These are phyloP conservation scores for Mactromeris polynyma DNA, from an alignment of 2,888 invertebrate species.

Conservation along the genomic window DNA sequence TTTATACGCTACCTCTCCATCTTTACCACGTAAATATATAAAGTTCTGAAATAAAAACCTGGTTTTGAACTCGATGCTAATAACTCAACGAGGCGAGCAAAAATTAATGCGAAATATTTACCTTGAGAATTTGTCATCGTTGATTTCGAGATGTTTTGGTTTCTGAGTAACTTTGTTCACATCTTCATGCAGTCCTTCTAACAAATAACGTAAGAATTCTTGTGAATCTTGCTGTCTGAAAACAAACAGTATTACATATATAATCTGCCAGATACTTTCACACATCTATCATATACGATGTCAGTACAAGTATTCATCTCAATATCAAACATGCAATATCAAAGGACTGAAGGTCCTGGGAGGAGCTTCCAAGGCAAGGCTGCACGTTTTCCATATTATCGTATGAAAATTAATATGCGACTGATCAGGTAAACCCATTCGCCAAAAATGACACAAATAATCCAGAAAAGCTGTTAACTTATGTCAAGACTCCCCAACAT, in stretches of 20 bases:
- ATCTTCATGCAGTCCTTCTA: slow-evolving; percentile 96
- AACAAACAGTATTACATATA: slow-evolving; percentile 5
- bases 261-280: background rate
- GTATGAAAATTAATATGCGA: no score
- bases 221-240: slow-evolving; percentile 92
- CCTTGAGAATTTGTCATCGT: slow-evolving; percentile 80
- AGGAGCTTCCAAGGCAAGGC: no score
- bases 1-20: background rate
- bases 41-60: background rate
- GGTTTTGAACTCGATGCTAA: background rate
- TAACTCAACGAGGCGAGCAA: background rate
- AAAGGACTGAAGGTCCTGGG: no score
- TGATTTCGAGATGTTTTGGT: slow-evolving; percentile 80
- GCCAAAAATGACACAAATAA: no score
- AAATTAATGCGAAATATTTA: slow-evolving; percentile 29
- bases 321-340: no score
- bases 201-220: slow-evolving; percentile 95
- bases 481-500: no score
- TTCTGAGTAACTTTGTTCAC: slow-evolving; percentile 89
- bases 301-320: no score
- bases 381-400: no score
- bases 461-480: no score
- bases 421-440: no score
- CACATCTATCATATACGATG: background rate
- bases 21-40: background rate